Evolutionary conservation across 1,140 invertebrate species (phyloP).

Genomic region (Berghia stephanieae): DNA sequence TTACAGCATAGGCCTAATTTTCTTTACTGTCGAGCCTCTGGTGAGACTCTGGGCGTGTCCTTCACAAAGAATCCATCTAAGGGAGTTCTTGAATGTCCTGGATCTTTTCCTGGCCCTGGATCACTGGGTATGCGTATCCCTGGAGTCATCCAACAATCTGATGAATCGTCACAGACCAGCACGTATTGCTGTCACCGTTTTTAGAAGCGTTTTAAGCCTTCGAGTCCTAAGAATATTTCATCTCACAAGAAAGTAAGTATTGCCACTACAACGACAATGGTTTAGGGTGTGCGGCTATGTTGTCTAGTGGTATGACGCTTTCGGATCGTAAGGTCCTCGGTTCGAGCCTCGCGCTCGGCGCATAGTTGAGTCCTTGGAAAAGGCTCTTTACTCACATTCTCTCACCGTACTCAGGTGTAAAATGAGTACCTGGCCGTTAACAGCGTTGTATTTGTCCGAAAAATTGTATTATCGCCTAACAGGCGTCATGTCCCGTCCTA

Average conservation of each 20-base stretch:
- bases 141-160: not conserved
- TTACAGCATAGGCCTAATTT: not conserved
- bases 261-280: too few relatives aligned
- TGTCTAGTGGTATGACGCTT: too few relatives aligned
- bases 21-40: not conserved
- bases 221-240: not conserved
- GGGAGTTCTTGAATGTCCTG: not conserved
- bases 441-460: too few relatives aligned
- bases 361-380: too few relatives aligned
- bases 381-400: too few relatives aligned
- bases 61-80: not conserved
- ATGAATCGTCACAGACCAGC: not conserved
- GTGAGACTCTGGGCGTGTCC: not conserved
- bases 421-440: too few relatives aligned
- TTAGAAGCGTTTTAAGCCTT: not conserved
- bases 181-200: not conserved
- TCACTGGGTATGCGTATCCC: not conserved
- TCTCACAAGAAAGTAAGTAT: not conserved
- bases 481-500: too few relatives aligned
- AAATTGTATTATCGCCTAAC: too few relatives aligned
- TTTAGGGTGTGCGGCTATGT: too few relatives aligned
- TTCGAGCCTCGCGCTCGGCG: too few relatives aligned
- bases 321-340: too few relatives aligned
- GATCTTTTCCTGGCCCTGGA: constrained; percentile 4
- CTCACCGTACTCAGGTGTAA: too few relatives aligned